Base-by-base conservation (phyloP, 1,140 invertebrate genomes). In the Apis florea region DNA sequence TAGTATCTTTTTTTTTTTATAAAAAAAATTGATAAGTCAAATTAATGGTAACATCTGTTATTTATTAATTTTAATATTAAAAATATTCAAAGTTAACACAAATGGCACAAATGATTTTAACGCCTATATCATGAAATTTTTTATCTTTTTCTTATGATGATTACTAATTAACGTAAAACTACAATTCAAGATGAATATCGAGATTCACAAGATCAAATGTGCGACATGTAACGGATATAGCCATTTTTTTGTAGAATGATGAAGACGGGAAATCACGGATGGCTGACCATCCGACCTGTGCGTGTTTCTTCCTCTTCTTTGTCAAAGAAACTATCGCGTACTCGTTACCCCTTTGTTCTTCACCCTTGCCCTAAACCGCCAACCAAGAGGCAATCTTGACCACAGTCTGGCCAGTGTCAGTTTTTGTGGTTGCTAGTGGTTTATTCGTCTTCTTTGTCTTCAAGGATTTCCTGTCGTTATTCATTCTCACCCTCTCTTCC, bases 201-300 rank as follows among this genome's bases (percentile, higher is more conserved):
- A 47, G 73, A 63, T 58, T 75, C 58, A 66, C 66, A 58, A 49
- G 47, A 82, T 68, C n/a, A 10, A 31, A 54, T 58, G 9, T 64
- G 70, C 56, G 75, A 74, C 31, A 21, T 47, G 67, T 82, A 82
- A 84, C 66, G 74, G 68, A 73, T 87, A 84, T 68, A 71, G 54
- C 19, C 24, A 66, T 78, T 63, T 85, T 40, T 86, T 86, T 53
- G 51, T 61, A 77, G 59, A 79, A 80, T 58, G 61, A 63, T 67
- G 19, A 75, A 80, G 76, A 82, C 85, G 88, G 90, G 89, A 91
- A 91, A 89, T 89, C 84, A 92, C 81, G 88, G 83, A 68, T 88
- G 82, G 88, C 21, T 91, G 88, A 77, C 87, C 88, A 89, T 91
- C 90, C 89, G 59, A 91, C 90, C 89, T 88, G 83, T 17, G 61